Base-by-base conservation (phyloP, 1,140 invertebrate genomes). In the Neodiprion fabricii region DNA sequence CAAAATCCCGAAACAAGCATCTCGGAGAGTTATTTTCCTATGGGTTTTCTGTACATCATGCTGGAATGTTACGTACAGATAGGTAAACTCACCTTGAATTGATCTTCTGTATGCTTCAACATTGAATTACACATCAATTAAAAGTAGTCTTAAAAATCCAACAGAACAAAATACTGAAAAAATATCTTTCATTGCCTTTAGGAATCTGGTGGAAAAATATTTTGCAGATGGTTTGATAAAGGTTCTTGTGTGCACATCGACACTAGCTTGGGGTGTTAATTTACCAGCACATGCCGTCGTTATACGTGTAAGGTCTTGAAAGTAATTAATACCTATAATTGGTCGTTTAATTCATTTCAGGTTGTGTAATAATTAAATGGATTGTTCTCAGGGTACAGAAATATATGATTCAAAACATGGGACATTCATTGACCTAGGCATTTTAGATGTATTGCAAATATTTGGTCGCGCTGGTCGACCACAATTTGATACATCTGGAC, bases 221-320 rank as follows among this genome's bases (percentile, higher is more conserved):
- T 99, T 99, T 85, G 86, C 92, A 0, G 94, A 95, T 73, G 98
- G 98, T 1, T 89, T 94, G 72, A 95, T 99, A 61, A 97, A 96
- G 84, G 97, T 99, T 7, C 89, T 99, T 1, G 95, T 98, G 10
- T 99, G 98, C 87, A 99, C 99, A 0, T 96, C 98, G 1, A 99
- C 99, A 0, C 89, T 99, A 10, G 99, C 99, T 40, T 99, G 99
- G 99, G 99, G 99, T 79, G 98, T 99, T 0, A 99, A 99, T 90
- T 90, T 99, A 77, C 98, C 98, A 0, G 98, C 98, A 0, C 97
- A 99, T 88, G 97, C 96, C 72, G 98, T 99, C 75, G 94, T 99
- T 70, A 99, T 99, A 78, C 95, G 95, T 86, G 95, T 96, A 89
- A 84, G 77, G 80, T 61, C 71, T 73, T 72, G 67, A 72, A 72